Conservation (phyloP, 2,797 vertebrate genomes). For the Karalla daura region DNA sequence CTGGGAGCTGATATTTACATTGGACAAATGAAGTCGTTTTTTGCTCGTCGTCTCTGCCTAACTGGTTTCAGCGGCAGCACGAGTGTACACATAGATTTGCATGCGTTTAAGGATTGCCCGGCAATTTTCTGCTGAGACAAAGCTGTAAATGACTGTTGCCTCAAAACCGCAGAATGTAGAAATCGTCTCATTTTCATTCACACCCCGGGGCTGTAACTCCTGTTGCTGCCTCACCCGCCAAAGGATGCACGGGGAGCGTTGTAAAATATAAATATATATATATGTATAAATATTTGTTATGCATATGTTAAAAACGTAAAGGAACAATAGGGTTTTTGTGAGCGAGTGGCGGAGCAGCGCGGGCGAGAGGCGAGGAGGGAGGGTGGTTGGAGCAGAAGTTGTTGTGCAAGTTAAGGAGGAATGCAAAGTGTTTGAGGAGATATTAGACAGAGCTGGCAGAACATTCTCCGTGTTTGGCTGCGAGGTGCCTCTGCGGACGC, state of each 20-base stretch:
- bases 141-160: neutral
- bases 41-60: neutral
- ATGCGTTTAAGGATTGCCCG: neutral
- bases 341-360: conserved; percentile 47
- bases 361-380: conserved; percentile 33
- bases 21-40: neutral
- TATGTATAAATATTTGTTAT: too few relatives aligned
- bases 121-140: neutral
- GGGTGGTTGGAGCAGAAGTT: conserved; percentile 66
- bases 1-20: neutral
- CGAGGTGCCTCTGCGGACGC: conserved; percentile 57
- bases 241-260: conserved; percentile 41
- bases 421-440: conserved; percentile 77
- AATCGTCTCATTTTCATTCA: conserved; percentile 36
- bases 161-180: neutral
- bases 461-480: conserved; percentile 78
- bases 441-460: conserved; percentile 76
- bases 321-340: conserved; percentile 69
- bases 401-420: conserved; percentile 74
- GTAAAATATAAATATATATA: too few relatives aligned
- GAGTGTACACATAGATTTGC: neutral
- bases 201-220: conserved; percentile 21
- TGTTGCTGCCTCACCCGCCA: conserved; percentile 24
- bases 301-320: conserved; percentile 39
- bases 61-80: neutral